Evolutionary conservation across 1,140 invertebrate genomes (phyloP).

Genomic region (Drosophila rufa): DNA sequence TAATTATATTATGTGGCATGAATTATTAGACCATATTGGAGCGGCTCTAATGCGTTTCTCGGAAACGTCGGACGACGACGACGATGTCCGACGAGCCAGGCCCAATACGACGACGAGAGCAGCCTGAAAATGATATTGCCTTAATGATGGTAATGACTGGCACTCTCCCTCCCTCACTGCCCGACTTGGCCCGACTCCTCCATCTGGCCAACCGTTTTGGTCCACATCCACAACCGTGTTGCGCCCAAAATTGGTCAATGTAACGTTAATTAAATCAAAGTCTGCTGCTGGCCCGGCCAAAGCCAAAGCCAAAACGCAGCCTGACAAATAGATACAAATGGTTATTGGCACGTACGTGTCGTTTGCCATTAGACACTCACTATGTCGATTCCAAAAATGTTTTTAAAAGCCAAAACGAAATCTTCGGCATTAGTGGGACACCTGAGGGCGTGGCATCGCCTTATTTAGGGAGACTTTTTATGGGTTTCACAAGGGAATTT

Average conservation of each 20-base stretch:
- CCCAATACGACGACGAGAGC: slow-evolving; percentile 30
- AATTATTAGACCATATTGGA: slow-evolving; percentile 85
- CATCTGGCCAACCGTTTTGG: slow-evolving; percentile 55
- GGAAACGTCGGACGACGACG: slow-evolving; percentile 52
- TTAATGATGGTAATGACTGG: slow-evolving; percentile 83
- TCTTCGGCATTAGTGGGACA: slow-evolving; percentile 15
- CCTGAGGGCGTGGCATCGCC: slow-evolving; percentile 19
- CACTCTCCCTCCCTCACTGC: slow-evolving; percentile 54
- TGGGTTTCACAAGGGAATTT: neutral
- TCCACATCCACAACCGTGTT: slow-evolving; percentile 38
- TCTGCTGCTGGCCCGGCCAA: slow-evolving; percentile 41
- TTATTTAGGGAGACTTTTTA: neutral
- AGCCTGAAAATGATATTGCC: slow-evolving; percentile 84
- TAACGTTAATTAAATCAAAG: slow-evolving; percentile 84
- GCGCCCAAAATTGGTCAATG: slow-evolving; percentile 81
- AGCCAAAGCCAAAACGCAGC: slow-evolving; percentile 45
- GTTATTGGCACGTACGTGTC: slow-evolving; percentile 82
- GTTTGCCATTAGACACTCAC: slow-evolving; percentile 75
- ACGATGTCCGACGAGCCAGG: slow-evolving; percentile 21
- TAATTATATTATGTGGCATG: slow-evolving; percentile 85
- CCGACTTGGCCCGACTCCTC: neutral
- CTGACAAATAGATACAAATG: slow-evolving; percentile 83
- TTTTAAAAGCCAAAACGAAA: slow-evolving; percentile 25
- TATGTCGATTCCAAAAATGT: slow-evolving; percentile 57
- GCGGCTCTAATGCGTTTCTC: slow-evolving; percentile 82